Evolutionary conservation across 2,797 vertebrate genomes (phyloP).

Genomic region (Calcarius lapponicus): DNA sequence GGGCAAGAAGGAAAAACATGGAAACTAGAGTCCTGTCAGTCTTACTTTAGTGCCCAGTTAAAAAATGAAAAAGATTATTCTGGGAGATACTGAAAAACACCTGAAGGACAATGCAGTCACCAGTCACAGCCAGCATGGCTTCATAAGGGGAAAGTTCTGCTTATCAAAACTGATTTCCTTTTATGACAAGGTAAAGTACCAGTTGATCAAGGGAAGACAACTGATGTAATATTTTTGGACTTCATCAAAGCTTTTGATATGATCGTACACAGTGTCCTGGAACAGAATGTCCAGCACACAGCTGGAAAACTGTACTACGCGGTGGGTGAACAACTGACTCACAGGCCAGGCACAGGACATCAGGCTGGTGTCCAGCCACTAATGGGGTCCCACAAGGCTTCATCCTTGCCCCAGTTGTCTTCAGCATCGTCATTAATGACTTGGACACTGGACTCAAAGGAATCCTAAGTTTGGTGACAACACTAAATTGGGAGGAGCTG

Average conservation of each 20-base stretch:
- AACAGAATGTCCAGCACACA: neutral
- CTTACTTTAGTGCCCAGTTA: neutral
- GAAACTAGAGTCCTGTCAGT: neutral
- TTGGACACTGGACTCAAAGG: neutral
- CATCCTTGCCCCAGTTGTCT: neutral
- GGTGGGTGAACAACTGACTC: too few relatives aligned
- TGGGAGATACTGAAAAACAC: neutral
- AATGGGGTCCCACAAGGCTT: neutral
- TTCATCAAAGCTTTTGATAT: neutral
- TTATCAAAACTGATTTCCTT: neutral
- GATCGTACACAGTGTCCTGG: neutral
- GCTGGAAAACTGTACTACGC: fast-evolving
- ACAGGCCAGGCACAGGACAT: neutral
- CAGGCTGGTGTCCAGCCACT: too few relatives aligned
- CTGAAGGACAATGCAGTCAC: neutral
- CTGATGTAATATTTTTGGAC: neutral
- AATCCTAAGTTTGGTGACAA: neutral
- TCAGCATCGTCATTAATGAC: neutral
- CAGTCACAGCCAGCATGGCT: neutral
- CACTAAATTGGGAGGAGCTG: neutral
- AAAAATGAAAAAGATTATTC: neutral
- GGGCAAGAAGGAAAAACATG: fast-evolving
- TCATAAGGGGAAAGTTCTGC: neutral
- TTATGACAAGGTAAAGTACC: neutral
- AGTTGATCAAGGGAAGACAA: neutral